phyloP scores from a whole-genome alignment of 2,888 invertebrate genomes.

The Lasioglossum leucozonium region DNA sequence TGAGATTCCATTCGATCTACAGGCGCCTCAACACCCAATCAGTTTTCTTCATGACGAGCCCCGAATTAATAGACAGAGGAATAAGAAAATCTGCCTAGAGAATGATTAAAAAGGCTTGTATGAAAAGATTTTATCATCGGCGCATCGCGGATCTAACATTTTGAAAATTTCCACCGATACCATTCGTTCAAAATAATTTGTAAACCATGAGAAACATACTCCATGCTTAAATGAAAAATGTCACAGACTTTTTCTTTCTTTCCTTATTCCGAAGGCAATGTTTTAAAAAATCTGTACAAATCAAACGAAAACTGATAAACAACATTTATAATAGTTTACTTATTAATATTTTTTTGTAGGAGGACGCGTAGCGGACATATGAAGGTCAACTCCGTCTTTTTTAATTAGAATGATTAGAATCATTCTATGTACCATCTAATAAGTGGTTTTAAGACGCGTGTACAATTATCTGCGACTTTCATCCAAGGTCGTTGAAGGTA shows the following conservation, averaged over 20 bases:
- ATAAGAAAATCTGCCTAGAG: not conserved
- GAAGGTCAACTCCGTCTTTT: too few species aligned
- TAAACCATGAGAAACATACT: not conserved
- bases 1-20: conserved; percentile 32
- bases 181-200: not conserved
- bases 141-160: not conserved
- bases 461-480: too few species aligned
- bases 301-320: not conserved
- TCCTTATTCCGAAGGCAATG: too few species aligned
- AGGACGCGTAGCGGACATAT: too few species aligned
- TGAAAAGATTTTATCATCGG: not conserved
- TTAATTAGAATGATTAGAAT: too few species aligned
- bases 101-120: not conserved
- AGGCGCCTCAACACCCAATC: conserved; percentile 32
- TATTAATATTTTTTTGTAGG: too few species aligned
- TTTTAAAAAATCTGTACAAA: not conserved
- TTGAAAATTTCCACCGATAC: not conserved
- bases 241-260: too few species aligned
- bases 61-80: conserved; percentile 1
- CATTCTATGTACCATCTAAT: too few species aligned
- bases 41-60: conserved; percentile 18
- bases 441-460: too few species aligned
- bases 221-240: not conserved
- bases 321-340: too few species aligned
- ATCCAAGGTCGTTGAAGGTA: too few species aligned